phyloP scores from a whole-genome alignment of 92 coral and sea anemone genomes.

The Siderastrea radians region DNA sequence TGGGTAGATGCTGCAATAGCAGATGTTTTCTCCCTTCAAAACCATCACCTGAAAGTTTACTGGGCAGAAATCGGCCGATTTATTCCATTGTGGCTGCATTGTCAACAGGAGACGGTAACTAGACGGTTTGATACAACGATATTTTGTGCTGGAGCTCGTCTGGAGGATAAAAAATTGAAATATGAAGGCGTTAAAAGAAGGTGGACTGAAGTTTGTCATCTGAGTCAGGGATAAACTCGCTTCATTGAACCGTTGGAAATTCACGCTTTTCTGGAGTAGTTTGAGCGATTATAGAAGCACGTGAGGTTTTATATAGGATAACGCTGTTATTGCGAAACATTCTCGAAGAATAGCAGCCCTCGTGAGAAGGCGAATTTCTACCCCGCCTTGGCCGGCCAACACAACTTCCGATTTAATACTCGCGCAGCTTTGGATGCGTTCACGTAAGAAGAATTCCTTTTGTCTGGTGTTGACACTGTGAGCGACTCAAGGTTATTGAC shows the following conservation, averaged over 20 bases:
- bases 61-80: slow-evolving; percentile 2
- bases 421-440: background rate
- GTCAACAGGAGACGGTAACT: slow-evolving; percentile 24
- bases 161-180: background rate
- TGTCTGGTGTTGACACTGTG: slow-evolving; percentile 38
- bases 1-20: slow-evolving; percentile 37
- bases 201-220: slow-evolving; percentile 48
- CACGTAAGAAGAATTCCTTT: slow-evolving; percentile 13
- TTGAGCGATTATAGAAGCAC: background rate
- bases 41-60: background rate
- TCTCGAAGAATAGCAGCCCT: slow-evolving; percentile 1
- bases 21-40: slow-evolving; percentile 30
- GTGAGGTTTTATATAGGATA: background rate
- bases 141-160: background rate
- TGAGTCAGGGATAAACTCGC: slow-evolving; percentile 30
- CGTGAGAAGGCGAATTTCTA: slow-evolving; percentile 23
- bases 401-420: slow-evolving; percentile 8
- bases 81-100: slow-evolving; percentile 22
- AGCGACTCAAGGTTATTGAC: slow-evolving; percentile 4
- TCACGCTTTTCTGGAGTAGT: slow-evolving; percentile 19
- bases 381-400: slow-evolving; percentile 14
- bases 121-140: background rate
- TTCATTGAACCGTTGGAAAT: slow-evolving; percentile 50
- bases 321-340: slow-evolving; percentile 5
- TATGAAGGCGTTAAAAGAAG: slow-evolving; percentile 19